Percentiles rank a stretch among this genome's conserved stretches.
phyloP scores from a whole-genome alignment of 2,888 invertebrate genomes.

The Euzetes globulus region DNA sequence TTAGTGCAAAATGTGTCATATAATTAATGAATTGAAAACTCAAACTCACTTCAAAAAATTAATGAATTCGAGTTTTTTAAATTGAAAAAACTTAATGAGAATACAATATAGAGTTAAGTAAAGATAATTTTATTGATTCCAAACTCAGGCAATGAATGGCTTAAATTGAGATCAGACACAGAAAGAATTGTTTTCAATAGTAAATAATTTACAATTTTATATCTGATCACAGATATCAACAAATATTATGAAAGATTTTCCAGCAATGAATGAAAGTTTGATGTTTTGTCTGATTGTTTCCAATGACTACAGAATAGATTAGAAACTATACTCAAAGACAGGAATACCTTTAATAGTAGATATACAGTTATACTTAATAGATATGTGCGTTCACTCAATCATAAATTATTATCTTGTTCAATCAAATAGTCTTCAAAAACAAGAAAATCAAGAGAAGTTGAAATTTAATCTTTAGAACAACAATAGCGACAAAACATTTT shows the following conservation, averaged over 20 bases:
- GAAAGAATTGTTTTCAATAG: not conserved
- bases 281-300: slow-evolving; percentile 14
- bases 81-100: not conserved
- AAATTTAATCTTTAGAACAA: no score
- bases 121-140: not conserved
- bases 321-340: not conserved
- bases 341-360: not conserved
- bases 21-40: not conserved
- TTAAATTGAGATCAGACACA: not conserved
- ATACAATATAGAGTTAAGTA: not conserved
- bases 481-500: no score
- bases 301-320: slow-evolving; percentile 8
- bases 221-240: slow-evolving; percentile 17
- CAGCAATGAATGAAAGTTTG: not conserved
- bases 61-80: slow-evolving; percentile 6
- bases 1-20: no score
- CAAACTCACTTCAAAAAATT: slow-evolving; percentile 13
- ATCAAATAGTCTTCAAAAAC: not conserved
- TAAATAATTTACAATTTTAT: not conserved
- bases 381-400: slow-evolving; percentile 2
- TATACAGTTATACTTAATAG: not conserved
- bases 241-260: slow-evolving; percentile 14
- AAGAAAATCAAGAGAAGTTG: no score
- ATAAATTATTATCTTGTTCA: not conserved
- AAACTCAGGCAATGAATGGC: not conserved